These are phyloP conservation scores for Cyphomyrmex costatus DNA, from an alignment of 1,140 invertebrate species.

Conservation along the genomic window DNA sequence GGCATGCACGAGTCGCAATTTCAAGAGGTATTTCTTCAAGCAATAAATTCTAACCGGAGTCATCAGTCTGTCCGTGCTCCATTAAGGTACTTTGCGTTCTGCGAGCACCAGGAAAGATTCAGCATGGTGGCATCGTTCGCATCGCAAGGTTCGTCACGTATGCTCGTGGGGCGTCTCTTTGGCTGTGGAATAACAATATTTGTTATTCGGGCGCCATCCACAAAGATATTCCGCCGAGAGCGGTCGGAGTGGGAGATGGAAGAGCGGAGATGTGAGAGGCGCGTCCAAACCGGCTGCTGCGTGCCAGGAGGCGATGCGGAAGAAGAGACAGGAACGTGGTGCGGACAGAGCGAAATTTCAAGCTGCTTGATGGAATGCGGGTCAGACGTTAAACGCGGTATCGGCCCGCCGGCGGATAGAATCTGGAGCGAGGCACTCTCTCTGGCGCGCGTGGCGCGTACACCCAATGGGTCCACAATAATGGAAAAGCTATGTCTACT, in stretches of 20 bases:
- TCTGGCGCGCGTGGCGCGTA: constrained; percentile 61
- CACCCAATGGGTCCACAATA: constrained; percentile 50
- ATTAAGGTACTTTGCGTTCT: background rate
- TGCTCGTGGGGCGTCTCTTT: background rate
- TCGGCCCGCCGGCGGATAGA: constrained; percentile 38
- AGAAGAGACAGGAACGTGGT: constrained; percentile 4
- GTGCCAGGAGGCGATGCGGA: constrained; percentile 16
- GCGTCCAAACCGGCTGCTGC: constrained; percentile 16
- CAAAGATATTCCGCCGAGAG: background rate
- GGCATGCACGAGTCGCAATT: background rate
- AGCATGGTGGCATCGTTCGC: background rate
- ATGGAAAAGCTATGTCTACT: constrained; percentile 47
- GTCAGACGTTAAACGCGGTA: constrained; percentile 54
- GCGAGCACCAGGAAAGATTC: background rate
- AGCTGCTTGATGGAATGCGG: constrained; percentile 44
- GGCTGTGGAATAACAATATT: constrained; percentile 12
- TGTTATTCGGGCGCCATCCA: background rate
- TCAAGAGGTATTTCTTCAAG: background rate
- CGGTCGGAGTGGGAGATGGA: background rate
- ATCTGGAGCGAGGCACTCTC: constrained; percentile 53
- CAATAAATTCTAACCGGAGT: constrained; percentile 5
- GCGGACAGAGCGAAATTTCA: background rate
- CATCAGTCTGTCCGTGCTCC: background rate
- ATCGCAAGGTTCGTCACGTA: constrained; percentile 1
- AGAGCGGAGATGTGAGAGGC: background rate